Evolutionary conservation across 2,888 invertebrate species (phyloP).

Genomic region (Hydrotaea cyrtoneurina): DNA sequence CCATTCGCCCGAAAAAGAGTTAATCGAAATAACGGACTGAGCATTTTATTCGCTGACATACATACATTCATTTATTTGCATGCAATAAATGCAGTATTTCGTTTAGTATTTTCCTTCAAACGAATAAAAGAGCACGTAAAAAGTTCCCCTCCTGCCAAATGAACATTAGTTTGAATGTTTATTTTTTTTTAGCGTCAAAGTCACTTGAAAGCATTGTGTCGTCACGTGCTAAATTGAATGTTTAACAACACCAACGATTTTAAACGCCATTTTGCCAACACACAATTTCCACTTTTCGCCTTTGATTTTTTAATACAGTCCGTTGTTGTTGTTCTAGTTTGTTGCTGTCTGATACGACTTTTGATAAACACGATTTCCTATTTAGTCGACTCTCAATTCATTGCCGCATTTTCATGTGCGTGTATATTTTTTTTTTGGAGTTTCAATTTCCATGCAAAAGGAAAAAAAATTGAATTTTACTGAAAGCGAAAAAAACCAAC

Average conservation of each 20-base stretch:
- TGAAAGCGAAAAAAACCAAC: not conserved
- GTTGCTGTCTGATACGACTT: not conserved
- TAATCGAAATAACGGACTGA: too few relatives aligned
- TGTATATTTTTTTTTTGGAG: not conserved
- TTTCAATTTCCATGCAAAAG: conserved; percentile 21
- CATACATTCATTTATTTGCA: too few relatives aligned
- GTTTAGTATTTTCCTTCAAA: too few relatives aligned
- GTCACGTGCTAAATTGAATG: not conserved
- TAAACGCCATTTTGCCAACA: conserved; percentile 5
- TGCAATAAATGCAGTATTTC: too few relatives aligned
- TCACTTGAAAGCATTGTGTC: not conserved
- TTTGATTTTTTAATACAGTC: conserved; percentile 16
- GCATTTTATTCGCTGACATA: too few relatives aligned
- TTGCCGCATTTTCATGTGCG: not conserved
- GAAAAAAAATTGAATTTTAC: conserved; percentile 3
- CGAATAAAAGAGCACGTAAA: too few relatives aligned
- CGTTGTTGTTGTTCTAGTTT: not conserved
- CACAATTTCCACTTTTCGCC: not conserved
- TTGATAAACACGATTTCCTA: conserved; percentile 28
- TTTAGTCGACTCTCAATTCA: not conserved
- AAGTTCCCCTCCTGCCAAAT: too few relatives aligned
- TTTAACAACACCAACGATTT: conserved; percentile 6
- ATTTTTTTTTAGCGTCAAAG: too few relatives aligned
- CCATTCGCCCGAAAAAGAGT: too few relatives aligned
- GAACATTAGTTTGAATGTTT: too few relatives aligned